Conservation (phyloP, 2,797 vertebrate genomes). For the Dipus sagitta region DNA sequence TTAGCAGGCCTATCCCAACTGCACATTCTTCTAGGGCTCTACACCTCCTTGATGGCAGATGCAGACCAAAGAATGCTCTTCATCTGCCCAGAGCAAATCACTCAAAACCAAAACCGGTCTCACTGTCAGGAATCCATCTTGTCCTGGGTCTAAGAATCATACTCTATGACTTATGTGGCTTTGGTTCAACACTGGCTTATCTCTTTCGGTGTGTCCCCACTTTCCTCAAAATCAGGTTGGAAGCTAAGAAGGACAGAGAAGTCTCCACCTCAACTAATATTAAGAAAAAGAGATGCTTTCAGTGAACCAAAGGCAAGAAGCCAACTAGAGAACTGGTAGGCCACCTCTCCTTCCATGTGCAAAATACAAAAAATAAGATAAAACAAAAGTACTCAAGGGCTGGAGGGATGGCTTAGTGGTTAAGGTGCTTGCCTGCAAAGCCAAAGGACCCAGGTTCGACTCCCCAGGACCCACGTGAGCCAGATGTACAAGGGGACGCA, state of each 20-base stretch:
- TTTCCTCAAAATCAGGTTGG: constrained; percentile 15
- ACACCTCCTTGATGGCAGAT: not conserved
- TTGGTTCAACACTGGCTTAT: not conserved
- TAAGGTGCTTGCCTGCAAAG: too few species aligned
- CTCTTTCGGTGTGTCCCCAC: constrained; percentile 30
- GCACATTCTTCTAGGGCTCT: not conserved
- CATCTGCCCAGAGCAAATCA: not conserved
- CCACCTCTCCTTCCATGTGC: not conserved
- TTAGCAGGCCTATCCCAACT: not conserved
- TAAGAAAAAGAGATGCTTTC: constrained; percentile 55
- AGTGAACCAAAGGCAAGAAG: constrained; percentile 63
- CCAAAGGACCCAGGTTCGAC: too few species aligned
- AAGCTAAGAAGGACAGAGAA: constrained; percentile 44
- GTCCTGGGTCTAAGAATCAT: not conserved
- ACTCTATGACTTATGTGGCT: not conserved
- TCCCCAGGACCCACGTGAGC: too few species aligned
- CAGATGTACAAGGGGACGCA: too few species aligned
- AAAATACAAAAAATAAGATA: constrained; percentile 49
- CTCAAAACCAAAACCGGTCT: constrained; percentile 17
- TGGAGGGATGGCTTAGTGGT: too few species aligned
- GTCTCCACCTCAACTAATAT: constrained; percentile 38
- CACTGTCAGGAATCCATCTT: constrained; percentile 2
- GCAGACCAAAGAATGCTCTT: constrained; percentile 22
- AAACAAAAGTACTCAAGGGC: too few species aligned
- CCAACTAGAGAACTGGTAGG: constrained; percentile 50